phyloP scores from a whole-genome alignment of 2,797 vertebrate species.

The Pitangus sulphuratus region DNA sequence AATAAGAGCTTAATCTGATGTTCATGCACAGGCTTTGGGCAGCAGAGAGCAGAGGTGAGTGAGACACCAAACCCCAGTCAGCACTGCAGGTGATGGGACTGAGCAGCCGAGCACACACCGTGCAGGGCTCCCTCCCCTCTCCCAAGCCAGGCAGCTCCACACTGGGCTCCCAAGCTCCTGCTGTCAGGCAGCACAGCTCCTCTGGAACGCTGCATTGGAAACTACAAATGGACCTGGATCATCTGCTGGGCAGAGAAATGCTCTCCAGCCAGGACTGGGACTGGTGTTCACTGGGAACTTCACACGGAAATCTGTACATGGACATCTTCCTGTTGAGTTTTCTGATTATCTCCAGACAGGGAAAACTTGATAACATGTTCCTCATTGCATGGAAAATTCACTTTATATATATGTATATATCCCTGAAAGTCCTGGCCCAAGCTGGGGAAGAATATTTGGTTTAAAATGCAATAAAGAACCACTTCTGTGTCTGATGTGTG shows the following conservation, averaged over 20 bases:
- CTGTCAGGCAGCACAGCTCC: background rate
- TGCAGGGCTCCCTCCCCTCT: fast-evolving
- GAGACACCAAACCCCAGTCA: no score
- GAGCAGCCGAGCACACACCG: fast-evolving
- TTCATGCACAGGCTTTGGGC: no score
- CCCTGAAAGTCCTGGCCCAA: background rate
- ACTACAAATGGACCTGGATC: fast-evolving
- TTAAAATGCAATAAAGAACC: background rate
- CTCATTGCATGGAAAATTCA: background rate
- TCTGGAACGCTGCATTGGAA: fast-evolving
- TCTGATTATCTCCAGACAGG: background rate
- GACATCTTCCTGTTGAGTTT: no score
- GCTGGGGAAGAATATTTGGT: background rate
- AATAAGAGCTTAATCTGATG: no score
- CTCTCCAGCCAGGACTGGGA: no score
- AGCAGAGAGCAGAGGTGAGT: no score
- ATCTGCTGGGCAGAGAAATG: no score
- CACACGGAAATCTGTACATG: no score
- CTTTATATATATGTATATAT: background rate
- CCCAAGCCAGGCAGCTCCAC: fast-evolving
- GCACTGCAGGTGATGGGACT: no score
- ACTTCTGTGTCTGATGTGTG: background rate
- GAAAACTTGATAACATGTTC: fast-evolving
- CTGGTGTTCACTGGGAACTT: no score
- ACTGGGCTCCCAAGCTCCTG: fast-evolving